These are phyloP conservation scores for Cololabis saira DNA, from an alignment of 2,113 vertebrate genomes.

Conservation along the genomic window DNA sequence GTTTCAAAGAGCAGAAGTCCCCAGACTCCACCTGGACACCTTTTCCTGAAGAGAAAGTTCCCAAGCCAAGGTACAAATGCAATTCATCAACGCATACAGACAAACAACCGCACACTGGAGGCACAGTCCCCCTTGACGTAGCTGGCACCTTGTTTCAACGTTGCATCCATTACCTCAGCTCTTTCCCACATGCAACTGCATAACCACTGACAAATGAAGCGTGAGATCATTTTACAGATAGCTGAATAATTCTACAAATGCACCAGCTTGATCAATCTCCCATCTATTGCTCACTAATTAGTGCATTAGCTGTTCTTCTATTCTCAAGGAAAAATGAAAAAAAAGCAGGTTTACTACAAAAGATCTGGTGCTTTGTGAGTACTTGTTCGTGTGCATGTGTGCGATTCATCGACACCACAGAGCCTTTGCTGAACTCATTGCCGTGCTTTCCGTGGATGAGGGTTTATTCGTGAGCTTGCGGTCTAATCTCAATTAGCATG, in stretches of 20 bases:
- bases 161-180: conserved; percentile 57
- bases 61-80: conserved; percentile 90
- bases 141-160: background rate
- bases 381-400: conserved; percentile 48
- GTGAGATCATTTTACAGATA: conserved; percentile 81
- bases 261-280: conserved; percentile 75
- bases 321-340: conserved; percentile 41
- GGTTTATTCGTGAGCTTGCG: conserved; percentile 4
- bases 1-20: conserved; percentile 99
- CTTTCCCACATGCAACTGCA: conserved; percentile 28
- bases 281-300: conserved; percentile 76
- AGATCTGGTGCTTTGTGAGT: conserved; percentile 38
- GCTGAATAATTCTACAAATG: conserved; percentile 79
- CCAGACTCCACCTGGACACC: conserved; percentile 98
- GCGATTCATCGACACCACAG: conserved; percentile 14
- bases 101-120: background rate
- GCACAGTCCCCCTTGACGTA: background rate
- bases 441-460: conserved; percentile 8
- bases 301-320: conserved; percentile 43
- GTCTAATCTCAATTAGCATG: conserved; percentile 57
- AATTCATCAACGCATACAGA: conserved; percentile 43
- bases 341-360: conserved; percentile 58
- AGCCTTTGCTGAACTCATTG: conserved; percentile 5
- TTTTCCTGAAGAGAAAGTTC: conserved; percentile 94
- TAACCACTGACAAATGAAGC: conserved; percentile 72